Conservation (phyloP, 2,113 vertebrate genomes). For the Notothenia coriiceps region DNA sequence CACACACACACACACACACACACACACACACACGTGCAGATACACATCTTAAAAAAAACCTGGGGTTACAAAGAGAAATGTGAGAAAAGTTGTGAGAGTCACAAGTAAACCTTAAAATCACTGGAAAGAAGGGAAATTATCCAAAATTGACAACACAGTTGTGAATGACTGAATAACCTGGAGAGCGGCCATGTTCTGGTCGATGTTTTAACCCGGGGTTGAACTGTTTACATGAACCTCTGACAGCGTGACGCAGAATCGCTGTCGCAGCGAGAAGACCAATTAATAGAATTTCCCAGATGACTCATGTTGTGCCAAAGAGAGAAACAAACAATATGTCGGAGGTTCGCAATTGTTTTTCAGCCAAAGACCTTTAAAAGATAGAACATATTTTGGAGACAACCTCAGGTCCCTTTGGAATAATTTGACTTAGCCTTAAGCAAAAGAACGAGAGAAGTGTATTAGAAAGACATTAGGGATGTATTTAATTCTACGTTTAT, state of each 20-base stretch:
- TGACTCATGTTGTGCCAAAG: background rate
- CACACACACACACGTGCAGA: background rate
- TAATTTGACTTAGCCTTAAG: too few species aligned
- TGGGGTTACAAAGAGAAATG: slow-evolving; percentile 41
- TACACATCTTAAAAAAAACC: too few species aligned
- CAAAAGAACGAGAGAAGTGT: too few species aligned
- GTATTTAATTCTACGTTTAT: too few species aligned
- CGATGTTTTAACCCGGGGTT: slow-evolving; percentile 27
- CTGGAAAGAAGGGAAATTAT: slow-evolving; percentile 8
- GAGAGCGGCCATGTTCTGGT: background rate
- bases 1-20: background rate
- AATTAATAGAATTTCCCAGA: background rate
- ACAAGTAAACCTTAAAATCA: background rate
- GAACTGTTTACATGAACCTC: slow-evolving; percentile 20
- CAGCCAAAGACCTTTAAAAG: too few species aligned
- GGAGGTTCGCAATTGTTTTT: too few species aligned
- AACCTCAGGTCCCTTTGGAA: too few species aligned
- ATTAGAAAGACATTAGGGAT: too few species aligned
- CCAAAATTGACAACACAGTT: background rate
- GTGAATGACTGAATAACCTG: background rate
- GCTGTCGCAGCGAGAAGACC: background rate
- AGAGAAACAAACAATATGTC: background rate
- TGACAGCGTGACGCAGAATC: background rate
- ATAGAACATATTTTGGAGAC: too few species aligned
- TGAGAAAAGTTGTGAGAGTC: slow-evolving; percentile 41